Base-by-base conservation (phyloP, 1,140 invertebrate species). In the Luehdorfia chinensis region DNA sequence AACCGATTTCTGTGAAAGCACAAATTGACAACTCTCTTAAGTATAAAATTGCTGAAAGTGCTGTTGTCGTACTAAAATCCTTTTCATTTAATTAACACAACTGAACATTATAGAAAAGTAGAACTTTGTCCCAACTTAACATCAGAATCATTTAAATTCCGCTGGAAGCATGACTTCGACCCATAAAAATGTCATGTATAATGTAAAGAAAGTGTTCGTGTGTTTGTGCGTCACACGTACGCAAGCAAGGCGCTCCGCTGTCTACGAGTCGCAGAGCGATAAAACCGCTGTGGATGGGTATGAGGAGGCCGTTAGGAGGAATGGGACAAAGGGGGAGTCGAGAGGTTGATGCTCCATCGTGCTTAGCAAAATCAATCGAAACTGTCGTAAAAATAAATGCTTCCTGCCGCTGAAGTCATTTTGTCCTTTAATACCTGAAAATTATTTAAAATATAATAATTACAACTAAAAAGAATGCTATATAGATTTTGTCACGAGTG, bases 361-460 rank as follows among this genome's bases (percentile, higher is more conserved):
- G 33, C 16, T 19, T 6, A 36, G 18, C 33, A 36, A 36, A 18
- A 36, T 36, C 33, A 36, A 36, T 36, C 33, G 16, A 36, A 36
- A 36, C 15, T 36, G n/a, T 36, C 33, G 33, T 36, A 36, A 36
- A 36, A 36, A 36, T 11, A 11, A 36, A 36, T 36, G 33, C 18
- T 36, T 36, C 33, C 33, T 36, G 16, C 11, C 8, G 16, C 33
- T 16, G 16, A 19, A 16, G 9, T n/a, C 9, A 16, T 19, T 19
- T 18, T 9, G 16, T 36, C 9, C 5, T 15, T 34, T 33, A 1
- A 5, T 36, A 36, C 2, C 6, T 6, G 16, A 18, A 21, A 36
- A 34, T 1, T 9, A 16, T 9, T 1, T n/a, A 34, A 14, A 34
- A 33, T n/a, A n/a, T 21, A 3, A 3, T 21, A 21, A 6, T 21